Conservation (phyloP, 2,113 vertebrate species). For the Cyprinodon tularosa region DNA sequence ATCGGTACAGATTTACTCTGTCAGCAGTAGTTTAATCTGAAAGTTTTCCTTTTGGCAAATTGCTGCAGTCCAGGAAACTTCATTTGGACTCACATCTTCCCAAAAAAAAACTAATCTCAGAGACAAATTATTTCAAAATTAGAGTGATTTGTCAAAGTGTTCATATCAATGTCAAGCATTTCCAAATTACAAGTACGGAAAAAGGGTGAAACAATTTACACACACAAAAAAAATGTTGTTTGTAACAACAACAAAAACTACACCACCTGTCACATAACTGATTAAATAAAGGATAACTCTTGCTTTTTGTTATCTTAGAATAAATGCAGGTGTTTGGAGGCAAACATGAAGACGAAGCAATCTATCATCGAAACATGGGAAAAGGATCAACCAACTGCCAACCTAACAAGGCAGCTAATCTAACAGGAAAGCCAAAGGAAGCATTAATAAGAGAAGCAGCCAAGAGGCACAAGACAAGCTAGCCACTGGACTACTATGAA, state of each 20-base stretch:
- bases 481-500: too few relatives aligned
- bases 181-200: background rate
- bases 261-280: background rate
- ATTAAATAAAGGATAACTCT: background rate
- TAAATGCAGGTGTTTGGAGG: too few relatives aligned
- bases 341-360: too few relatives aligned
- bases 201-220: too few relatives aligned
- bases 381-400: too few relatives aligned
- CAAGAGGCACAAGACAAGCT: too few relatives aligned
- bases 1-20: constrained; percentile 19
- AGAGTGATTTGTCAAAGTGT: constrained; percentile 25
- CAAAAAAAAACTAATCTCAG: background rate
- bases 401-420: too few relatives aligned
- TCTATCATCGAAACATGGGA: too few relatives aligned
- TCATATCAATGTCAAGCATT: background rate
- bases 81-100: background rate
- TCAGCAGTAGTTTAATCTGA: constrained; percentile 25
- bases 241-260: background rate
- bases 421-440: too few relatives aligned
- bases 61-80: constrained; percentile 15
- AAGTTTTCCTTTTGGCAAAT: constrained; percentile 11
- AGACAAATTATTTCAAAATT: constrained; percentile 31
- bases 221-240: too few relatives aligned
- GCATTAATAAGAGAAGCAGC: too few relatives aligned
- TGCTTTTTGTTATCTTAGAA: too few relatives aligned